Base-by-base conservation (phyloP, 2,113 vertebrate species). In the Tragelaphus buxtoni region DNA sequence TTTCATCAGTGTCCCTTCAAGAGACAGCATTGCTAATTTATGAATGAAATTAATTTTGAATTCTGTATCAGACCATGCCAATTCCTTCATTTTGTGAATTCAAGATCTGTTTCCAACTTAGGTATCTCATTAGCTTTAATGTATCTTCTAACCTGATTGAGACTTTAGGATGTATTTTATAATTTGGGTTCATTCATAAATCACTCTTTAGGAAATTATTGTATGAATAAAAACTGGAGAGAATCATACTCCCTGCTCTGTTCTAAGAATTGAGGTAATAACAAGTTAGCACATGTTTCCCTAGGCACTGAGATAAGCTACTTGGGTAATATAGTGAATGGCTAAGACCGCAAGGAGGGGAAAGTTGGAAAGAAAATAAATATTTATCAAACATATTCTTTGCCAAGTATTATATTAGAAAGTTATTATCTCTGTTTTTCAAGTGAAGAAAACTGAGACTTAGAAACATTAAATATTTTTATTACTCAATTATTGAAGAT, bases 111-210 rank as follows among this genome's bases (percentile, higher is more conserved):
- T 95, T 97, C 91, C 74, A 96, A 96, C 92, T 93, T 90, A 92
- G 83, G n/a, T 90, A 88, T 98, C 95, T 97, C 92, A 96, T 94
- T 96, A 95, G 82, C 28, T 96, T 95, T 93, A 98, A 93, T 95
- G 55, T 79, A 91, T 93, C 65, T 96, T 95, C 55, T 97, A 97
- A 96, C 89, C 72, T 92, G 91, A 98, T 90, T 97, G 89, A 96
- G 91, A 95, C 58, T 96, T 65, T 91, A 42, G 56, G 74, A 56
- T 95, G 65, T 26, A 87, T 97, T 97, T 95, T 97, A 26, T 94
- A 80, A 97, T 91, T 91, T 94, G 55, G 39, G 26, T 77, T 96
- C 97, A 97, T 97, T 97, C 84, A 96, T 95, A 95, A 97, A 96
- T 97, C 90, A 97, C 80, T 92, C 82, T 95, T 96, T 87, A 95